Evolutionary conservation across 2,797 vertebrate species (phyloP).

Genomic region (Acrocephalus scirpaceus): DNA sequence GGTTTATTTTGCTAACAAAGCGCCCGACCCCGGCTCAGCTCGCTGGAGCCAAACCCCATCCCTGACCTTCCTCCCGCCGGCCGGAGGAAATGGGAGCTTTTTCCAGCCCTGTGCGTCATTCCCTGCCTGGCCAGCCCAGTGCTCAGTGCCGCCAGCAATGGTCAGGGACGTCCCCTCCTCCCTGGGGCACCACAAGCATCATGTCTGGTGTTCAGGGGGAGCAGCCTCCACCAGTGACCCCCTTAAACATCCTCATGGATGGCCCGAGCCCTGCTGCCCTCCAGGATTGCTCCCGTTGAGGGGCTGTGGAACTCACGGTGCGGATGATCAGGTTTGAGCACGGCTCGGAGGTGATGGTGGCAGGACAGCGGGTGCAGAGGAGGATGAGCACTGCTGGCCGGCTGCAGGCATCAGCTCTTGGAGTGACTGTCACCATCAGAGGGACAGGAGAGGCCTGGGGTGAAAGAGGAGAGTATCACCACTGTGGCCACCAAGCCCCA

Average conservation of each 20-base stretch:
- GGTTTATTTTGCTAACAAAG: slow-evolving; percentile 88
- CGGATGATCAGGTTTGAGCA: not conserved
- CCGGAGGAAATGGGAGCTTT: slow-evolving; percentile 87
- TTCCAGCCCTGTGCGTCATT: slow-evolving; percentile 87
- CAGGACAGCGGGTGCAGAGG: not conserved
- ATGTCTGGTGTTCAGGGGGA: not conserved
- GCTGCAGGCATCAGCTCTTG: not conserved
- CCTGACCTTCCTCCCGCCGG: slow-evolving; percentile 83
- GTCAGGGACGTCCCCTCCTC: not conserved
- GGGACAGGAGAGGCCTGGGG: not conserved
- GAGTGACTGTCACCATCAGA: not conserved
- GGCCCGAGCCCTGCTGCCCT: not conserved
- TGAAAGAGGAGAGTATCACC: not conserved
- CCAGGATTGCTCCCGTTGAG: fast-evolving
- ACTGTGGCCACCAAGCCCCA: fast-evolving
- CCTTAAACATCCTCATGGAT: not conserved
- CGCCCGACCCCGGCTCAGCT: slow-evolving; percentile 72
- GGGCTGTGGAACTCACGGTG: not conserved
- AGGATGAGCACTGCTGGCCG: not conserved
- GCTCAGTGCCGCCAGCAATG: not conserved
- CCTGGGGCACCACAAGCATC: not conserved
- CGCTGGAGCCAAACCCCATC: slow-evolving; percentile 86
- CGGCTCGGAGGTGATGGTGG: not conserved
- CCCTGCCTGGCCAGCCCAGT: slow-evolving; percentile 68
- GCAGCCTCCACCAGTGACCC: not conserved